Evolutionary conservation across 2,113 vertebrate species (phyloP).

Genomic region (Rhabdomys dilectus): DNA sequence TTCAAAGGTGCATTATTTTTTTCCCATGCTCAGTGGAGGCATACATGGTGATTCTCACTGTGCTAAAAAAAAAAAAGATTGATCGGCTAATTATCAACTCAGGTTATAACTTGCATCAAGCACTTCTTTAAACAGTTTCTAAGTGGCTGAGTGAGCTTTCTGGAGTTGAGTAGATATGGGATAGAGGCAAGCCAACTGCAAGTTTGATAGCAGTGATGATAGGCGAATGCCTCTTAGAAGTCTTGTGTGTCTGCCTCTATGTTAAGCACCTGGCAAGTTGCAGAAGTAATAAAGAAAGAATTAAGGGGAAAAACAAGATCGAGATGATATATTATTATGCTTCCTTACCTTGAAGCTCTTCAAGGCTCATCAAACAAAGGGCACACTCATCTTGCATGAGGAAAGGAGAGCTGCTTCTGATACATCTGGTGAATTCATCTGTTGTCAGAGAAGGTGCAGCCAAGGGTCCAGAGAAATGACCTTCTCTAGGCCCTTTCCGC

Average conservation of each 20-base stretch:
- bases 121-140: not conserved
- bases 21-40: not conserved
- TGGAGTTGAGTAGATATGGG: not conserved
- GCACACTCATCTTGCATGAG: not conserved
- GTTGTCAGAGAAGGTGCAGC: slow-evolving; percentile 22
- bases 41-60: not conserved
- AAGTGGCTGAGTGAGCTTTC: not conserved
- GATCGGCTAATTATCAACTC: not conserved
- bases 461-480: slow-evolving; percentile 58
- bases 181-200: not conserved
- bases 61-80: slow-evolving; percentile 7
- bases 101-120: not conserved
- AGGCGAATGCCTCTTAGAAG: not conserved
- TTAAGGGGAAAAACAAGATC: not conserved
- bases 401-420: not conserved
- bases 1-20: not conserved
- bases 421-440: slow-evolving; percentile 68
- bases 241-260: not conserved
- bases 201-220: not conserved
- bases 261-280: not conserved
- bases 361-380: not conserved
- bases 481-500: slow-evolving; percentile 21
- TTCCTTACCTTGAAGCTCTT: slow-evolving; percentile 48
- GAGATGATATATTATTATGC: not conserved
- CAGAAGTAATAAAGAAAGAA: slow-evolving; percentile 35